These are phyloP conservation scores for Tiaroga cobitis DNA, from an alignment of 2,797 vertebrate genomes.

Conservation along the genomic window DNA sequence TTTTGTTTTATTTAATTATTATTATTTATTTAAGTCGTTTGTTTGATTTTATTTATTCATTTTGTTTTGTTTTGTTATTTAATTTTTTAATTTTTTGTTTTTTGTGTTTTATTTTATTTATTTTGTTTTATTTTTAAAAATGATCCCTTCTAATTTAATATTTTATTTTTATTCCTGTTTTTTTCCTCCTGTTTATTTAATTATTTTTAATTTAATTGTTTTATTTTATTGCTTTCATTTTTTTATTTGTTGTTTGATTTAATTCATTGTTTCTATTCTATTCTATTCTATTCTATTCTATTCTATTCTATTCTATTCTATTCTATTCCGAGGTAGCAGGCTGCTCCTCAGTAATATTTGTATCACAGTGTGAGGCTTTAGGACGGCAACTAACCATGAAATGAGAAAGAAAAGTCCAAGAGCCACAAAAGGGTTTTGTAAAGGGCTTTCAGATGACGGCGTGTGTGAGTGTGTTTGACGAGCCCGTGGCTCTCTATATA, in stretches of 20 bases:
- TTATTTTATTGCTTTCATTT: no score
- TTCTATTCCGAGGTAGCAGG: background rate
- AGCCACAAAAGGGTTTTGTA: conserved; percentile 1
- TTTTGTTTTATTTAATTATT: background rate
- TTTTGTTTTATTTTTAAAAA: background rate
- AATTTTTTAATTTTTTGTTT: background rate
- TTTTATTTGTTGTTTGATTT: background rate
- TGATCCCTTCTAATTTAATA: no score
- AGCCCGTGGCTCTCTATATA: conserved; percentile 58
- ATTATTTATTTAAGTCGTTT: background rate
- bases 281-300: background rate
- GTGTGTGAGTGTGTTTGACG: conserved; percentile 37
- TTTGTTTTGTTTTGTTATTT: no score
- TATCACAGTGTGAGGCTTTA: conserved; percentile 27
- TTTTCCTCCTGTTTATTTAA: background rate
- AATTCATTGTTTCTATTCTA: background rate
- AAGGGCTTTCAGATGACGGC: conserved; percentile 4
- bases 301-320: background rate
- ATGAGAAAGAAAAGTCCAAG: conserved; percentile 23
- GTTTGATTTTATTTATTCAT: no score
- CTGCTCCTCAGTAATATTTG: background rate
- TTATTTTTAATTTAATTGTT: background rate
- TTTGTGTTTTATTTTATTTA: no score
- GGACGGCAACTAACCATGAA: conserved; percentile 30
- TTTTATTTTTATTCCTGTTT: background rate